These are phyloP conservation scores for Rhynchonycteris naso DNA, from an alignment of 2,797 vertebrate species.

Conservation along the genomic window DNA sequence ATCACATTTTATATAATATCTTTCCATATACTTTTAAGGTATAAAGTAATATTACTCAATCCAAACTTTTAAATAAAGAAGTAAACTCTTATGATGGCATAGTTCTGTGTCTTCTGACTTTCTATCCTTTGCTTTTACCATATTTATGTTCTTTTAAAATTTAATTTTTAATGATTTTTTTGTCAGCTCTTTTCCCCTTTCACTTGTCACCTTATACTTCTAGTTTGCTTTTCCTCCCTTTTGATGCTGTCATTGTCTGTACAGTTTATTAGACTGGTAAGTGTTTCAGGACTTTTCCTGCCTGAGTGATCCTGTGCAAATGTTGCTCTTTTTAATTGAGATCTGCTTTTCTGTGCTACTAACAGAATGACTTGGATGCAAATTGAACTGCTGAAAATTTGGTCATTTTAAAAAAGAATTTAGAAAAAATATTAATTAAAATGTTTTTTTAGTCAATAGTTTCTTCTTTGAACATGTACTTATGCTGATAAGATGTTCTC, in stretches of 20 bases:
- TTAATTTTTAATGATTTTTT: slow-evolving; percentile 81
- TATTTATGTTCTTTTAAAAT: slow-evolving; percentile 28
- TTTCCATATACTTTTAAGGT: slow-evolving; percentile 28
- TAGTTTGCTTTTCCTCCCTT: slow-evolving; percentile 88
- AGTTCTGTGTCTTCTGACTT: slow-evolving; percentile 49
- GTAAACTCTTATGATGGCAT: slow-evolving; percentile 5
- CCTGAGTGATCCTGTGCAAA: slow-evolving; percentile 77
- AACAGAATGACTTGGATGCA: slow-evolving; percentile 79
- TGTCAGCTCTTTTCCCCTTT: slow-evolving; percentile 84
- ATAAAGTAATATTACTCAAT: slow-evolving; percentile 43
- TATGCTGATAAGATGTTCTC: slow-evolving; percentile 15
- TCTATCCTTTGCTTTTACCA: slow-evolving; percentile 64
- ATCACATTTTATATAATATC: slow-evolving; percentile 51
- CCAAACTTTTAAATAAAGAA: slow-evolving; percentile 25
- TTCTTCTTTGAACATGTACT: slow-evolving; percentile 45
- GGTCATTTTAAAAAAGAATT: slow-evolving; percentile 54
- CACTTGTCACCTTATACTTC: slow-evolving; percentile 86
- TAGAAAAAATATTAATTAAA: slow-evolving; percentile 49
- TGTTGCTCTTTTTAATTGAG: slow-evolving; percentile 74
- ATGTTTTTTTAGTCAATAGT: slow-evolving; percentile 21
- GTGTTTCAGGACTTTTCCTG: slow-evolving; percentile 85
- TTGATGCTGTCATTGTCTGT: slow-evolving; percentile 88
- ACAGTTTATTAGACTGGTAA: slow-evolving; percentile 99
- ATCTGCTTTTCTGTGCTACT: slow-evolving; percentile 85
- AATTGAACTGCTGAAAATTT: slow-evolving; percentile 41